Conservation (phyloP, 2,113 vertebrate genomes). For the Aspidoscelis tigris region DNA sequence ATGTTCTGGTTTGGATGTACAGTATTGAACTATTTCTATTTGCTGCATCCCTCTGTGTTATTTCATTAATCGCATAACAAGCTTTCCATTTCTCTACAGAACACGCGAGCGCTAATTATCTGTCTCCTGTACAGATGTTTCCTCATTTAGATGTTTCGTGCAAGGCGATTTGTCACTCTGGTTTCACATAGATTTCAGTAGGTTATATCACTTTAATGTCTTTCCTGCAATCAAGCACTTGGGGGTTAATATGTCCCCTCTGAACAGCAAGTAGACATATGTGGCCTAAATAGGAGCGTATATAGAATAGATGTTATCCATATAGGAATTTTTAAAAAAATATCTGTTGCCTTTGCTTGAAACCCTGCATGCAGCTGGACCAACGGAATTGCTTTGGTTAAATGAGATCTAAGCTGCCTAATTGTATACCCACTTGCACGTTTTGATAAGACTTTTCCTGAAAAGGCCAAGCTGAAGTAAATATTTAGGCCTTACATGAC, state of each 20-base stretch:
- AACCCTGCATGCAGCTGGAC: background rate
- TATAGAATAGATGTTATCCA: constrained; percentile 19
- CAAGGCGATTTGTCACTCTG: constrained; percentile 41
- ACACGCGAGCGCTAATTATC: constrained; percentile 48
- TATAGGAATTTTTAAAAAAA: constrained; percentile 3
- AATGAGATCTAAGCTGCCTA: background rate
- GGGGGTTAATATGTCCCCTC: constrained; percentile 47
- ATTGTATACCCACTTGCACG: background rate
- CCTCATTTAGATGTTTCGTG: constrained; percentile 54
- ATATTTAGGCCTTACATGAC: background rate
- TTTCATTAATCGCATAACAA: constrained; percentile 66
- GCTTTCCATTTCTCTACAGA: constrained; percentile 46
- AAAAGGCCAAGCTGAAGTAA: background rate
- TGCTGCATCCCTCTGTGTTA: constrained; percentile 35
- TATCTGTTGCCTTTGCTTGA: constrained; percentile 30
- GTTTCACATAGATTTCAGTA: constrained; percentile 54
- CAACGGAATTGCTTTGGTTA: background rate
- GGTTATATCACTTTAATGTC: constrained; percentile 30
- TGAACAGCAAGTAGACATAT: constrained; percentile 36
- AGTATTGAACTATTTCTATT: constrained; percentile 55
- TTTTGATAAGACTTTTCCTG: background rate
- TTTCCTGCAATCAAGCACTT: constrained; percentile 42
- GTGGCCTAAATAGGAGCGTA: constrained; percentile 28
- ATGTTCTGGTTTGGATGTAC: constrained; percentile 48
- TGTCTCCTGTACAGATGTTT: constrained; percentile 47